phyloP scores from a whole-genome alignment of 2,797 vertebrate species.

The Streptopelia turtur region DNA sequence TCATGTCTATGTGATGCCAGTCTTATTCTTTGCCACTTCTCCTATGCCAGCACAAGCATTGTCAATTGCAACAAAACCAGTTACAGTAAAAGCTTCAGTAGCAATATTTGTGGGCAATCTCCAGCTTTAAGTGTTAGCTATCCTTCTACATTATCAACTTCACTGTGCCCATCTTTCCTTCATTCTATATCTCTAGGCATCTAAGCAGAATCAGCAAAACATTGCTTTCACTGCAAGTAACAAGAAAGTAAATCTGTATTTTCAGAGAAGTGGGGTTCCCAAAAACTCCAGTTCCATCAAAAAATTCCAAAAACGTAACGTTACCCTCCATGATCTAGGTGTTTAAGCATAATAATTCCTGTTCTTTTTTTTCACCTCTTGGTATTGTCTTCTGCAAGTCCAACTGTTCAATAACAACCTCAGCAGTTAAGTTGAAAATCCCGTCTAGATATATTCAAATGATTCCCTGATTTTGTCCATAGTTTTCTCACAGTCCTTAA shows the following conservation, averaged over 20 bases:
- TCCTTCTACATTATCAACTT: neutral
- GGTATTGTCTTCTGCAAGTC: neutral
- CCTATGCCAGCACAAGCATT: neutral
- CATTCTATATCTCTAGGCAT: neutral
- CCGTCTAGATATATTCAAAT: neutral
- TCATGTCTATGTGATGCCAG: neutral
- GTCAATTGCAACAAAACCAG: neutral
- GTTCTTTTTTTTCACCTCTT: neutral
- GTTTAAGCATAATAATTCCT: neutral
- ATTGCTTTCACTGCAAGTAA: neutral
- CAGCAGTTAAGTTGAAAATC: neutral
- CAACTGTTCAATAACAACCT: neutral
- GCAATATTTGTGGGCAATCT: neutral
- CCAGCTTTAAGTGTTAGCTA: neutral
- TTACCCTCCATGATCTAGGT: neutral
- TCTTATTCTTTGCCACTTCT: neutral
- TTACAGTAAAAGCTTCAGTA: neutral
- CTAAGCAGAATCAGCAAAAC: neutral
- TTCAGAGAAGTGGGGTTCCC: neutral
- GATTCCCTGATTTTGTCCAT: neutral
- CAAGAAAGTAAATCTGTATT: neutral
- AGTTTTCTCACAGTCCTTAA: neutral
- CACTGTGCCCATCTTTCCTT: neutral
- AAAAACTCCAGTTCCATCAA: neutral
- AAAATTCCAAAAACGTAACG: neutral